phyloP scores from a whole-genome alignment of 2,797 vertebrate genomes.

The Tachyglossus aculeatus region DNA sequence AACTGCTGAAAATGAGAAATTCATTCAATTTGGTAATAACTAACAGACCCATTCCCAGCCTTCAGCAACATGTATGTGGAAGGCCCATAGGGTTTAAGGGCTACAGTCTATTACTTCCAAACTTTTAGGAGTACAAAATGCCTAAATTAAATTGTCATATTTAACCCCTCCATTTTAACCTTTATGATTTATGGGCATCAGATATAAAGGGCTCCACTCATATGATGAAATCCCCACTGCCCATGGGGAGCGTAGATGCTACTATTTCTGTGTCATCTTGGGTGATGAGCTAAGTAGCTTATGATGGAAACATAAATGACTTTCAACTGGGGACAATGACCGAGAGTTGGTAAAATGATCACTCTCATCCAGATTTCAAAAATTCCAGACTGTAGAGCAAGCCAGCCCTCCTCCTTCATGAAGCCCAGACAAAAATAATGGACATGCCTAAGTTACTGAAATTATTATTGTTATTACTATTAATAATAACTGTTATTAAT shows the following conservation, averaged over 20 bases:
- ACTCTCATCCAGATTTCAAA: neutral
- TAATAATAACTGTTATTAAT: too few relatives aligned
- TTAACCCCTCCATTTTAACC: slow-evolving; percentile 16
- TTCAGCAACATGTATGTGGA: neutral
- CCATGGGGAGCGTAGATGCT: neutral
- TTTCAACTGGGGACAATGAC: neutral
- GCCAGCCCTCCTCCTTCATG: neutral
- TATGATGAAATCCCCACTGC: neutral
- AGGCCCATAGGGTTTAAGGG: neutral
- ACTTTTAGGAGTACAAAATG: neutral
- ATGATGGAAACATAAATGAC: neutral
- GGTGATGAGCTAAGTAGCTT: neutral
- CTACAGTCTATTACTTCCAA: neutral
- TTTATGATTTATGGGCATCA: slow-evolving; percentile 14
- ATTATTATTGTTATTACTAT: neutral
- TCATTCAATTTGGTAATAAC: neutral
- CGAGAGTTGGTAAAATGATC: neutral
- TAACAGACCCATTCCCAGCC: neutral
- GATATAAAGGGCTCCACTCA: slow-evolving; percentile 34
- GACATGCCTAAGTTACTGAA: neutral
- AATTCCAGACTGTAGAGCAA: neutral
- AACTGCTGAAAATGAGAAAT: neutral
- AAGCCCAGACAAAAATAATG: neutral
- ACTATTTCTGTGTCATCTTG: neutral
- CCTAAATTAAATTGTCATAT: neutral